Conservation (phyloP, 2,888 invertebrate genomes). For the Atethmia centrago region DNA sequence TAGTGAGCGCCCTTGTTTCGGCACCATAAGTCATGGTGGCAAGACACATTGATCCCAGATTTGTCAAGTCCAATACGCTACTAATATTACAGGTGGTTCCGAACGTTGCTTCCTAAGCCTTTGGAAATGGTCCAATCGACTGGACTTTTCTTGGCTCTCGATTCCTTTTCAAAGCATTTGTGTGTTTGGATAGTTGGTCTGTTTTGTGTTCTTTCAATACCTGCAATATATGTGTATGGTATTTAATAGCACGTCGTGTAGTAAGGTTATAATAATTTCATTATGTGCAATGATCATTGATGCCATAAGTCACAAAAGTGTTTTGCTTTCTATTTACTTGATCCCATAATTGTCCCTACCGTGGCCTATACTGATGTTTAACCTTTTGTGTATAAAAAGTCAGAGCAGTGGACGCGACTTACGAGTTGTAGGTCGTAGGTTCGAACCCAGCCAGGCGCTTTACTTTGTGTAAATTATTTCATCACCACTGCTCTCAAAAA, state of each 20-base stretch:
- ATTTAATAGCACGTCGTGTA: background rate
- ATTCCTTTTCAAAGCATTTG: constrained; percentile 30
- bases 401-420: too few relatives aligned
- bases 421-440: too few relatives aligned
- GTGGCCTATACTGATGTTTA: background rate
- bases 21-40: constrained; percentile 56
- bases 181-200: constrained; percentile 26
- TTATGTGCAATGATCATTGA: background rate
- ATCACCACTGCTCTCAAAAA: too few relatives aligned
- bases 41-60: constrained; percentile 58
- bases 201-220: constrained; percentile 25
- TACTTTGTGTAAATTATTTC: too few relatives aligned
- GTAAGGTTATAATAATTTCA: background rate
- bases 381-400: too few relatives aligned
- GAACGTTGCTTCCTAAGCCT: constrained; percentile 38
- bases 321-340: background rate
- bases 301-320: too few relatives aligned
- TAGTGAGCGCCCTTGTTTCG: constrained; percentile 48
- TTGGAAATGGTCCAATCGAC: constrained; percentile 58
- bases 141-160: constrained; percentile 54
- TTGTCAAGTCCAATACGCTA: constrained; percentile 56
- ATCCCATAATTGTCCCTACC: too few relatives aligned
- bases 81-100: constrained; percentile 58
- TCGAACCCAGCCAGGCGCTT: too few relatives aligned
- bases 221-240: background rate